Percentiles rank a stretch among this genome's conserved stretches.
Conservation (phyloP, 2,113 vertebrate species). For the Ailuropoda melanoleuca region DNA sequence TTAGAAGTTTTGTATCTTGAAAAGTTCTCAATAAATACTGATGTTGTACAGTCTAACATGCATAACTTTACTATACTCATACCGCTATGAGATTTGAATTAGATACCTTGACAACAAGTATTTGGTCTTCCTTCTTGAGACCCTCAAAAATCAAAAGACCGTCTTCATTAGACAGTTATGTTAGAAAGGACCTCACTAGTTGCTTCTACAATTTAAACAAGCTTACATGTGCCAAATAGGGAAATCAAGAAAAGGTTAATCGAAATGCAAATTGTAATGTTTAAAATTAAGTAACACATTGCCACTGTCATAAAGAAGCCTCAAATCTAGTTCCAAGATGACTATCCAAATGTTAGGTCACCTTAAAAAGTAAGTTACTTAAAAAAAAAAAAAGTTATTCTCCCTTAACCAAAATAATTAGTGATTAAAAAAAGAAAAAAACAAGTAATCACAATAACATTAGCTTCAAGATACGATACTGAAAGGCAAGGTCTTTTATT, state of each 20-base stretch:
- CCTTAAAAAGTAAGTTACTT: constrained; percentile 45
- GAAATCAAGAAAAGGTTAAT: constrained; percentile 75
- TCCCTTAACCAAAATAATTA: not conserved
- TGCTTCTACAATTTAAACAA: constrained; percentile 48
- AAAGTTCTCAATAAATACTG: not conserved
- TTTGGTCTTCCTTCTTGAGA: constrained; percentile 12
- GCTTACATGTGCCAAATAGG: constrained; percentile 59
- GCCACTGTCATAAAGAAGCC: not conserved
- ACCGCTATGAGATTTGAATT: not conserved
- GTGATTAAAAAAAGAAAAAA: not conserved
- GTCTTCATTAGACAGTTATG: not conserved
- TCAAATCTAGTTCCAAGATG: constrained; percentile 20
- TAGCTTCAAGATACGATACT: not conserved
- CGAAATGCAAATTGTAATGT: constrained; percentile 77
- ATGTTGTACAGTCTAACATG: not conserved
- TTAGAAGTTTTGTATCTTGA: not conserved
- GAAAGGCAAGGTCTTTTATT: not conserved
- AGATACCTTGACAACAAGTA: not conserved
- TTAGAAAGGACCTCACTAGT: constrained; percentile 1
- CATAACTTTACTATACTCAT: not conserved
- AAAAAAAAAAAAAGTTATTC: not conserved
- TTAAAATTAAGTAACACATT: constrained; percentile 76
- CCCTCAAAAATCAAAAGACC: not conserved
- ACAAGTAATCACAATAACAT: not conserved
- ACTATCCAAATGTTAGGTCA: not conserved